Base-by-base conservation (phyloP, 2,797 vertebrate genomes). In the Rhynchonycteris naso region DNA sequence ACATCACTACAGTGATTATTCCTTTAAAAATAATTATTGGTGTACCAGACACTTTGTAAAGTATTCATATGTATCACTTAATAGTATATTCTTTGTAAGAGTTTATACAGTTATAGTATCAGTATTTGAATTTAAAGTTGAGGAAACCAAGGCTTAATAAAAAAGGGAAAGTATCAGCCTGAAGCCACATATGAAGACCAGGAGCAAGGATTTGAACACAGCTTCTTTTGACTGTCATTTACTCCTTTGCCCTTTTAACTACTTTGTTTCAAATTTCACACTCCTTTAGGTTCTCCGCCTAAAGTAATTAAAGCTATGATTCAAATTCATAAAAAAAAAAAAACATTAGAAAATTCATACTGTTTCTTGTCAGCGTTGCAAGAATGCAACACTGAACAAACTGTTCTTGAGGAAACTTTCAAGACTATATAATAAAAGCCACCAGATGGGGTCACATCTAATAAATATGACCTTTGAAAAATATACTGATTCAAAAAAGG, bases 81-180 rank as follows among this genome's bases (percentile, higher is more conserved):
- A 56, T n/a, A n/a, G 72, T 93, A n/a, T 75, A 71, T 68, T 78
- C 19, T 15, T 72, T 5, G 26, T 5, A 78, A 90, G 10, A 83
- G 0, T 71, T 82, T 14, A 66, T 58, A 21, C 3, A 65, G 15
- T 71, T 59, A 87, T 69, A 59, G 13, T 56, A 68, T 4, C 50
- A 7, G 38, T 85, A 88, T 61, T 88, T 95, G 65, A 95, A 75
- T 75, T 92, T 28, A 87, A 80, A 63, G 1, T 5, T 71, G 35
- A 78, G 24, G 38, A 75, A 89, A 79, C 43, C 14, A 4, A 80
- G 12, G n/a, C 6, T 43, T 18, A 16, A 2, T 33, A 6, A 21
- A 63, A 84, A 76, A 30, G 7, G 14, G 5, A 58, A 43, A 43
- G 43, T 43, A 43, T 43, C 43, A 43, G 43, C 7, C 22, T 76